These are phyloP conservation scores for Rhagoletis pomonella DNA, from an alignment of 1,140 invertebrate species.

Conservation along the genomic window DNA sequence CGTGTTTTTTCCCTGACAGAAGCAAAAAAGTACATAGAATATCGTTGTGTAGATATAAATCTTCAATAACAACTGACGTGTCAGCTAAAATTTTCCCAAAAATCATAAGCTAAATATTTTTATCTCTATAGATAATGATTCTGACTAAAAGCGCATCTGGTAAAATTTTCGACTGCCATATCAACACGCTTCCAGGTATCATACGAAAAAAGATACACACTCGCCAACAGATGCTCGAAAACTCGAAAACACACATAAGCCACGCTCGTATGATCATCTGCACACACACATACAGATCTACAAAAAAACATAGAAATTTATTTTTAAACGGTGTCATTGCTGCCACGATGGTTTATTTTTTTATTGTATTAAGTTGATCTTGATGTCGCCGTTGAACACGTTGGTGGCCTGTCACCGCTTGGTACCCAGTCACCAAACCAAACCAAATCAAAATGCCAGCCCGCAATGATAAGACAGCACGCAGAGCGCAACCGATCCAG, in stretches of 20 bases:
- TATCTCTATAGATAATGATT: neutral
- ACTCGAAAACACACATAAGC: neutral
- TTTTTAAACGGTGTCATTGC: slow-evolving; percentile 29
- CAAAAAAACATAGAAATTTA: slow-evolving; percentile 1
- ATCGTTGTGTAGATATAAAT: too few species aligned
- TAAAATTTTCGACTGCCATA: slow-evolving; percentile 17
- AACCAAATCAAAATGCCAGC: neutral
- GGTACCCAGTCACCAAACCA: slow-evolving; percentile 18
- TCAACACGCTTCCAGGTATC: slow-evolving; percentile 6
- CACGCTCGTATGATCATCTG: neutral
- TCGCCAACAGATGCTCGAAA: neutral
- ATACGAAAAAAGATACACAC: neutral
- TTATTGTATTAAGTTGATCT: neutral
- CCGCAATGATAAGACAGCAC: neutral
- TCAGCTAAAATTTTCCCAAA: neutral
- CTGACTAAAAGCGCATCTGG: slow-evolving; percentile 28
- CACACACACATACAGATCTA: neutral
- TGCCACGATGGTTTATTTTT: neutral
- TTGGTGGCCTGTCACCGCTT: slow-evolving; percentile 49
- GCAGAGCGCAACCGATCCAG: neutral
- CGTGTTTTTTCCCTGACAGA: too few species aligned
- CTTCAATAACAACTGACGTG: neutral
- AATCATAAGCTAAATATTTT: neutral
- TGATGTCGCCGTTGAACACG: neutral
- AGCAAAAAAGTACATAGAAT: too few species aligned